A percentile compares a stretch with the other conserved stretches of the same genome.
phyloP scores from a whole-genome alignment of 2,113 vertebrate genomes.

The Proterorhinus semilunaris region DNA sequence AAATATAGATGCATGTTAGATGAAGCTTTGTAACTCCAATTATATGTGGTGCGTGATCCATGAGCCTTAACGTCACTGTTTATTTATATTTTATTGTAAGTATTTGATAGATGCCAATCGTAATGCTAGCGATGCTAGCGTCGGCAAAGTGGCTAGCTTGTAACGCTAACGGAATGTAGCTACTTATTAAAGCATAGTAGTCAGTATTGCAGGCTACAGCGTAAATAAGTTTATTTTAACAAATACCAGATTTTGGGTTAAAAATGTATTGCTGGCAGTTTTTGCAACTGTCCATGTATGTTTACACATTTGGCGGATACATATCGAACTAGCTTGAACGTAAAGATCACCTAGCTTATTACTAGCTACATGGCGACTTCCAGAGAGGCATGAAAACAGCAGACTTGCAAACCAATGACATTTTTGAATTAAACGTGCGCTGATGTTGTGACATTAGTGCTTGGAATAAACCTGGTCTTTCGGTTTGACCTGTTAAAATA shows the following conservation, averaged over 20 bases:
- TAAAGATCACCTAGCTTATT: conserved; percentile 47
- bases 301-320: accelerated
- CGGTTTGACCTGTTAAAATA: neutral
- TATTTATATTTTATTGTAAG: conserved; percentile 57
- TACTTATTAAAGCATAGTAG: conserved; percentile 8
- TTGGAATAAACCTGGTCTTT: accelerated
- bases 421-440: conserved; percentile 2
- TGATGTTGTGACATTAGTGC: accelerated
- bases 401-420: conserved; percentile 48
- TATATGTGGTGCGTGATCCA: conserved; percentile 49
- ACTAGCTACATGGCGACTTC: conserved; percentile 84
- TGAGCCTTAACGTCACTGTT: neutral
- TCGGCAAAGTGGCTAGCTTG: conserved; percentile 47
- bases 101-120: conserved; percentile 61
- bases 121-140: conserved; percentile 61
- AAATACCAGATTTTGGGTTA: neutral
- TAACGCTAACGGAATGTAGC: conserved; percentile 43
- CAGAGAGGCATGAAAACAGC: conserved; percentile 81
- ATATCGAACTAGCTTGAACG: conserved; percentile 18
- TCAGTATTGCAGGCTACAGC: neutral
- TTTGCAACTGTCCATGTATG: accelerated
- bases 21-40: conserved; percentile 15
- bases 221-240: neutral
- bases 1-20: conserved; percentile 22
- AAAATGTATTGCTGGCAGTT: accelerated